Evolutionary conservation across 2,888 invertebrate genomes (phyloP).

Genomic region (Pseudococcus jackbeardsleyi): DNA sequence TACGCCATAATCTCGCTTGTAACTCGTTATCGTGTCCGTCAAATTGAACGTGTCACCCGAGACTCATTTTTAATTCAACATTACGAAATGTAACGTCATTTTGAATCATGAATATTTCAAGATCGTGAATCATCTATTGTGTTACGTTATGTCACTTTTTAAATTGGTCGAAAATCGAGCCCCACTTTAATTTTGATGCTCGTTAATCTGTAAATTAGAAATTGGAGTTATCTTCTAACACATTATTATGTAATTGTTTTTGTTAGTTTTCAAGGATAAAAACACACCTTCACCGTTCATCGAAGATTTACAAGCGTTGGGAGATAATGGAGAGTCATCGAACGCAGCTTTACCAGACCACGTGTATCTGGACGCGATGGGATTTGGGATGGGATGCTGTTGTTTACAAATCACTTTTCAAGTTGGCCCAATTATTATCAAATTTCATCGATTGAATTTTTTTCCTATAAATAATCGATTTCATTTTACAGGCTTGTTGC

Average conservation of each 20-base stretch:
- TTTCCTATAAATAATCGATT: neutral
- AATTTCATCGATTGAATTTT: neutral
- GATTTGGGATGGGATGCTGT: constrained; percentile 99
- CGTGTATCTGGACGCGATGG: constrained; percentile 99
- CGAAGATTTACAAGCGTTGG: constrained; percentile 74
- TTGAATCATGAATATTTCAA: neutral
- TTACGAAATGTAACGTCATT: neutral
- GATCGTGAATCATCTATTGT: neutral
- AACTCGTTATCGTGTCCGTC: neutral
- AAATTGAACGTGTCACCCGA: neutral
- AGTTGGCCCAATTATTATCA: constrained; percentile 69
- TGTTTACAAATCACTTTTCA: constrained; percentile 95
- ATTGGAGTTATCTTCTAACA: neutral
- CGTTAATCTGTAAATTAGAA: neutral
- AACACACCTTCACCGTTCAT: constrained; percentile 87
- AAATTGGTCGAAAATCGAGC: neutral
- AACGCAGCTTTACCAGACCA: constrained; percentile 85
- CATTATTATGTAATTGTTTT: neutral
- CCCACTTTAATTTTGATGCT: neutral
- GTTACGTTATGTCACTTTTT: neutral
- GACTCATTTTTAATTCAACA: neutral
- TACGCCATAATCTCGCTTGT: constrained; percentile 66
- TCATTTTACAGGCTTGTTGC: constrained; percentile 84
- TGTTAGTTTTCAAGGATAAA: constrained; percentile 86
- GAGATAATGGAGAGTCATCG: constrained; percentile 78